Base-by-base conservation (phyloP, 23 tunicate genomes). In the Oikopleura albicans region DNA sequence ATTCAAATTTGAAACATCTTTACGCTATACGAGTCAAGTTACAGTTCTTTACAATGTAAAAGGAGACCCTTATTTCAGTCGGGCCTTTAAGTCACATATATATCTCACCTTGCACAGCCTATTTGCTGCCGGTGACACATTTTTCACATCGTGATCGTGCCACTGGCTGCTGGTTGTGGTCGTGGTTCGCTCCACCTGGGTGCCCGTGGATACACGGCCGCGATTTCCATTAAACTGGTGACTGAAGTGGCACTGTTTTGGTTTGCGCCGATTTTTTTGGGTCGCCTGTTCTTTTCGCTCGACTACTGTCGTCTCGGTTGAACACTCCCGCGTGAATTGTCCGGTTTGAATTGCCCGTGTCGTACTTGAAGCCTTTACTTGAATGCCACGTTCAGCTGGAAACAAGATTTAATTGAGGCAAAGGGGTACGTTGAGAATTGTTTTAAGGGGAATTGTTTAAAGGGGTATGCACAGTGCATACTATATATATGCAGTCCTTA, bases 301-400 rank as follows among this genome's bases (percentile, higher is more conserved):
- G 79, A 71, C 79, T 16, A 29, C 37, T 4, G 27, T 29, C 37
- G 79, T 71, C 2, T 12, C 34, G 33, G 35, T 29, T 22, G 79
- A 16, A 16, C 27, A 12, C 4, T 71, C 79, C 4, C 37, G 33
- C 2, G 79, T 71, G 37, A 12, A 71, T 29, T 71, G 79, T 2
- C 34, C 27, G 36, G 79, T 71, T 29, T 71, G 79, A 71, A 71
- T 71, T 2, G 79, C 79, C 37, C 79, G 79, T 2, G 79, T 71
- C 37, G 79, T 71, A 4, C 37, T 16, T 34, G 4, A 12, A 49
- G 16, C 12, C 22, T 49, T 49, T 49, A 49, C 63, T 49, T 49
- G 63, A 22, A 49, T 22, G 12, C 63, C 63, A 49, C 63, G 63
- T 22, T 49, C 63, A n/a, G n/a, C n/a, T n/a, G n/a, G n/a, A n/a